Percentiles rank a stretch among this genome's conserved stretches.
phyloP scores from a whole-genome alignment of 1,140 invertebrate species.

The Macrobrachium rosenbergii region DNA sequence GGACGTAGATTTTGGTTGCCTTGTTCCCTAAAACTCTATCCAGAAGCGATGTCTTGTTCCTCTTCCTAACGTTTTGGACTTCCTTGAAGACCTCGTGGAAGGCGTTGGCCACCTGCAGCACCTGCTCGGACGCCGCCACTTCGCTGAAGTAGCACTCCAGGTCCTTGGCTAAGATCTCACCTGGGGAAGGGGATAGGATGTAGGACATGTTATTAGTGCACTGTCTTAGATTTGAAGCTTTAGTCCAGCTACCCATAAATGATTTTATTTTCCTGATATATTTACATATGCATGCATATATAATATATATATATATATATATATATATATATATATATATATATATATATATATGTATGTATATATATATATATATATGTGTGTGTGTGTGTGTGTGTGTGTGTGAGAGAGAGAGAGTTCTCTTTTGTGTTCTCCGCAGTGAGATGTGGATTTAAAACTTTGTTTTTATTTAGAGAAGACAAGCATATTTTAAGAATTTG shows the following conservation, averaged over 20 bases:
- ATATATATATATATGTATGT: too few relatives aligned
- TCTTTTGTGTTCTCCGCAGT: too few relatives aligned
- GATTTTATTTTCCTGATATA: neutral
- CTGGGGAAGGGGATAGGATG: constrained; percentile 67
- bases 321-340: too few relatives aligned
- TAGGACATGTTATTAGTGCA: neutral
- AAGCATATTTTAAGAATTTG: too few relatives aligned
- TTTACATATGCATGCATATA: neutral
- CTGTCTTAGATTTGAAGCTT: neutral
- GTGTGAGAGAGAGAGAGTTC: too few relatives aligned
- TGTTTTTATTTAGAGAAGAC: too few relatives aligned
- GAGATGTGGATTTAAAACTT: too few relatives aligned
- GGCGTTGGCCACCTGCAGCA: constrained; percentile 82
- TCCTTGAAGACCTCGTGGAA: constrained; percentile 88
- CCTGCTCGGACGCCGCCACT: constrained; percentile 90
- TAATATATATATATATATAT: neutral
- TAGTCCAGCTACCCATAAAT: neutral
- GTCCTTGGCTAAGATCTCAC: constrained; percentile 88
- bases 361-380: too few relatives aligned
- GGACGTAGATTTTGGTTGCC: constrained; percentile 79
- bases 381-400: too few relatives aligned
- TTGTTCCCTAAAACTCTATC: constrained; percentile 84
- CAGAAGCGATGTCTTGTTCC: constrained; percentile 84
- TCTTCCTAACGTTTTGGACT: constrained; percentile 80
- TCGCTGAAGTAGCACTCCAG: constrained; percentile 88